A percentile compares a stretch with the other conserved stretches of the same genome.
phyloP scores from a whole-genome alignment of 2,888 invertebrate genomes.

The Drosophila borborema region DNA sequence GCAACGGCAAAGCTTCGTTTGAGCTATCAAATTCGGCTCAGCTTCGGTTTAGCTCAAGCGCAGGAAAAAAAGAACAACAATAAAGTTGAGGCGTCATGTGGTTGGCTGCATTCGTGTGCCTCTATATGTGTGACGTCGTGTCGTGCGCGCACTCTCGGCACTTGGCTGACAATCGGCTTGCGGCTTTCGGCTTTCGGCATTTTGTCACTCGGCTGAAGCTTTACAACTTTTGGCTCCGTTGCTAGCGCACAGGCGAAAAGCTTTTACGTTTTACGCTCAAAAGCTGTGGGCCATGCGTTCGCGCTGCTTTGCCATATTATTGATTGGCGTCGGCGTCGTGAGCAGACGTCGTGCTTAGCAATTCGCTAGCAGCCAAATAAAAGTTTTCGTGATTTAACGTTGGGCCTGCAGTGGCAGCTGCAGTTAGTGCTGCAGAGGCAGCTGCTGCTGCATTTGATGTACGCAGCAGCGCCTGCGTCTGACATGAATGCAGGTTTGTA shows the following conservation, averaged over 20 bases:
- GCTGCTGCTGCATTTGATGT: constrained; percentile 50
- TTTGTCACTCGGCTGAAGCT: constrained; percentile 32
- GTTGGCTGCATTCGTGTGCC: constrained; percentile 49
- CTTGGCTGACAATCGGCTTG: background rate
- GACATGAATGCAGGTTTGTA: constrained; percentile 51
- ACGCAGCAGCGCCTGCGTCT: constrained; percentile 59
- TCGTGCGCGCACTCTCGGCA: constrained; percentile 6
- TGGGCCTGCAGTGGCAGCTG: constrained; percentile 37
- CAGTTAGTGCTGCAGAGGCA: constrained; percentile 7
- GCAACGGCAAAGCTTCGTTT: constrained; percentile 37
- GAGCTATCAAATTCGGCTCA: constrained; percentile 52
- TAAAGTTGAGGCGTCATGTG: constrained; percentile 57
- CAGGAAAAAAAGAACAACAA: constrained; percentile 8
- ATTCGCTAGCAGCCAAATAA: constrained; percentile 41
- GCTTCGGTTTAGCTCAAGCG: constrained; percentile 61
- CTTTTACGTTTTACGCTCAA: constrained; percentile 67
- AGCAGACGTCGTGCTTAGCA: constrained; percentile 39
- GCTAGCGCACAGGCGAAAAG: constrained; percentile 25
- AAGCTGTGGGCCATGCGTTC: constrained; percentile 39
- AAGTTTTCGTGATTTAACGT: constrained; percentile 31
- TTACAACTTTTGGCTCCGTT: constrained; percentile 45
- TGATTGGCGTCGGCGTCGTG: constrained; percentile 52
- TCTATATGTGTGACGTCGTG: background rate
- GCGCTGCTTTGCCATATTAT: constrained; percentile 46
- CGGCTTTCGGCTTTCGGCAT: constrained; percentile 13